These are phyloP conservation scores for Rapana venosa DNA, from an alignment of 2,888 invertebrate species.

Conservation along the genomic window DNA sequence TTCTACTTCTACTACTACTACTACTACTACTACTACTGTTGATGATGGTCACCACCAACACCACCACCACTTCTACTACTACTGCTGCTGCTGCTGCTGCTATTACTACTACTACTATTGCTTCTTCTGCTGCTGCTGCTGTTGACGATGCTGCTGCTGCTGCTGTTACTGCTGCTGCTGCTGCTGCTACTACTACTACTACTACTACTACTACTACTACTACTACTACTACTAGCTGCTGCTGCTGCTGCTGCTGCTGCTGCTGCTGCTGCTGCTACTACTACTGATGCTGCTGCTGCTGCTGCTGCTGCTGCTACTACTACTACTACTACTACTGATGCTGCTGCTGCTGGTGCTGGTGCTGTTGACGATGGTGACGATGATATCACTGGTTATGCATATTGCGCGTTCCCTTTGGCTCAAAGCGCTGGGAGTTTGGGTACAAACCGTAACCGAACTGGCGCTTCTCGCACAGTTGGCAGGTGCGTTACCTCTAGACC, in stretches of 20 bases:
- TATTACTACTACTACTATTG: not conserved
- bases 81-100: too few species aligned
- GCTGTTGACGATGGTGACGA: too few species aligned
- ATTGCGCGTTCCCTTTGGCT: too few species aligned
- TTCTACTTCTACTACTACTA: not conserved
- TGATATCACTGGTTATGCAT: too few species aligned
- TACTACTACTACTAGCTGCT: not conserved
- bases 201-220: constrained; percentile 14
- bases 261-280: not conserved
- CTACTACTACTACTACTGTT: constrained; percentile 11
- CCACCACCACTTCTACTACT: not conserved
- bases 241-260: not conserved
- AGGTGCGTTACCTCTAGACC: too few species aligned
- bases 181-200: not conserved
- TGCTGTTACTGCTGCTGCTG: too few species aligned
- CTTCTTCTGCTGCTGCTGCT: too few species aligned
- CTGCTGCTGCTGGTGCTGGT: not conserved
- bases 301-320: not conserved
- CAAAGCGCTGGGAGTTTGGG: too few species aligned
- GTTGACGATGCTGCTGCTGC: not conserved
- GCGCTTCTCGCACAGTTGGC: too few species aligned
- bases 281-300: not conserved
- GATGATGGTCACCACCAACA: too few species aligned
- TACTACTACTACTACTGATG: not conserved
- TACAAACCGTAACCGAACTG: too few species aligned